A percentile compares a stretch with the other conserved stretches of the same genome.
phyloP scores from a whole-genome alignment of 2,888 invertebrate genomes.

The Dermolepida albohirtum region DNA sequence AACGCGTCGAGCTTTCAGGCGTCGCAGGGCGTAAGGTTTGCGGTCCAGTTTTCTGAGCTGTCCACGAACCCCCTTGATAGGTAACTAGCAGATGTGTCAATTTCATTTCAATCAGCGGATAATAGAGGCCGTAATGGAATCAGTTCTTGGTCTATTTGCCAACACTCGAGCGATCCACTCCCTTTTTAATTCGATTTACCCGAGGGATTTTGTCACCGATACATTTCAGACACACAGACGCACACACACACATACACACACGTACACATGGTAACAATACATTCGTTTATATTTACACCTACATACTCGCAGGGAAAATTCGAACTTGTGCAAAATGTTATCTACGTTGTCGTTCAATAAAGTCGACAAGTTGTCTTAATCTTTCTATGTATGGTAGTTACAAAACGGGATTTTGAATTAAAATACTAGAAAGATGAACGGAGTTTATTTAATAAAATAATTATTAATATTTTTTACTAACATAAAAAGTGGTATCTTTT shows the following conservation, averaged over 20 bases:
- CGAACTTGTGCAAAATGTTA: conserved; percentile 13
- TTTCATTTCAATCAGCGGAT: conserved; percentile 67
- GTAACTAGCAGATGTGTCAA: conserved; percentile 67
- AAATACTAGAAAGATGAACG: too few species aligned
- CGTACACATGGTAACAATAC: neutral
- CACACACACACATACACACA: neutral
- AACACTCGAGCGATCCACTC: conserved; percentile 59
- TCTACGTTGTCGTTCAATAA: neutral
- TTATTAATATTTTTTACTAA: too few species aligned
- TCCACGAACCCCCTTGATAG: conserved; percentile 38
- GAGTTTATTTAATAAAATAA: too few species aligned
- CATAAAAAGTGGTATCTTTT: too few species aligned
- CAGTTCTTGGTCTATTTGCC: conserved; percentile 67
- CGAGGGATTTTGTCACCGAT: conserved; percentile 45
- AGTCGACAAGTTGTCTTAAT: neutral
- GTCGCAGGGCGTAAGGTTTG: conserved; percentile 20
- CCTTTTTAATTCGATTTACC: conserved; percentile 54
- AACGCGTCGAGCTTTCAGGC: too few species aligned
- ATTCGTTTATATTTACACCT: neutral
- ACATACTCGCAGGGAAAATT: neutral
- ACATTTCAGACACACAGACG: conserved; percentile 19
- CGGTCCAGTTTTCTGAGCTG: conserved; percentile 27
- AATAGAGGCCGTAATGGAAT: conserved; percentile 67
- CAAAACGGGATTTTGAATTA: too few species aligned
- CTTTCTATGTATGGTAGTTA: too few species aligned